Conservation (phyloP, 2,888 invertebrate genomes). For the Drosophila helvetica region DNA sequence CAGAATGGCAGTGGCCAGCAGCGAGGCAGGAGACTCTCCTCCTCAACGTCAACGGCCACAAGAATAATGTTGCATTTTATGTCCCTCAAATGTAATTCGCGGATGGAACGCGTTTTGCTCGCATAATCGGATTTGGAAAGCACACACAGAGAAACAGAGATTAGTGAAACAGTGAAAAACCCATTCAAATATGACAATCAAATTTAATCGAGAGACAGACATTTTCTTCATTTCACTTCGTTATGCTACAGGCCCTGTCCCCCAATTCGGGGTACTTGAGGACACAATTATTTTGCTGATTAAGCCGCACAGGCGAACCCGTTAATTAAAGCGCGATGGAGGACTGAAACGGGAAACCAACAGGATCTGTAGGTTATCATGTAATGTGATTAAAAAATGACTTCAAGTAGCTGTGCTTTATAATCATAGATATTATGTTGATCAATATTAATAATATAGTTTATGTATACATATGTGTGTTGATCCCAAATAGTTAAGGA, state of each 20-base stretch:
- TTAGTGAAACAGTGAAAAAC: neutral
- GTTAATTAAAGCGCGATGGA: neutral
- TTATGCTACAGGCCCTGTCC: neutral
- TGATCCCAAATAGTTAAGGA: too few relatives aligned
- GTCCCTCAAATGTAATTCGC: slow-evolving; percentile 76
- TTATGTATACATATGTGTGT: too few relatives aligned
- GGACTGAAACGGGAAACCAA: too few relatives aligned
- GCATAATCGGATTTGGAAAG: slow-evolving; percentile 73
- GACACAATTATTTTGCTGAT: neutral
- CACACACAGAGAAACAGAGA: neutral
- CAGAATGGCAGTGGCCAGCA: neutral
- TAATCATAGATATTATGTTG: too few relatives aligned
- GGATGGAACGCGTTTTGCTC: slow-evolving; percentile 67
- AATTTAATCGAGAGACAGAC: neutral
- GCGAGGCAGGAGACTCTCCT: slow-evolving; percentile 4
- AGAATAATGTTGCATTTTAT: slow-evolving; percentile 79
- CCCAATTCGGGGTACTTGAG: neutral
- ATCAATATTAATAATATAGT: too few relatives aligned
- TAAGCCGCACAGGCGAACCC: neutral
- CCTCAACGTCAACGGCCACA: slow-evolving; percentile 60
- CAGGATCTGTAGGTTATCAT: too few relatives aligned
- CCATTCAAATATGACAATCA: neutral
- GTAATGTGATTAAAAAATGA: too few relatives aligned
- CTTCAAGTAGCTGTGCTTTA: too few relatives aligned
- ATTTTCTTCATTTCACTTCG: neutral